Base-by-base conservation (phyloP, 2,888 invertebrate genomes). In the Norana najaformis region DNA sequence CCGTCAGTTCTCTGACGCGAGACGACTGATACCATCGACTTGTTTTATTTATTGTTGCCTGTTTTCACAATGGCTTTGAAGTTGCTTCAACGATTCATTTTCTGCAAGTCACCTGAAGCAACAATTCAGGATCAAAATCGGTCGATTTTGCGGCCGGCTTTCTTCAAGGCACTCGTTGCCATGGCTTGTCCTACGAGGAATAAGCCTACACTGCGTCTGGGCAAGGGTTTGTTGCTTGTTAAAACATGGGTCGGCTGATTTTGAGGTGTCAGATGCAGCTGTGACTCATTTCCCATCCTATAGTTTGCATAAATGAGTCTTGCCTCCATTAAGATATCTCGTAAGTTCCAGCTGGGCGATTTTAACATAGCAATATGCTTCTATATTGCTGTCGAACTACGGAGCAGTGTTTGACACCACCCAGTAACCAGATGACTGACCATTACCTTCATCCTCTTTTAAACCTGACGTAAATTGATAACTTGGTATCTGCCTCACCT, bases 321-420 rank as follows among this genome's bases (percentile, higher is more conserved):
- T n/a, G 16, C n/a, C 30, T 69, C n/a, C 69, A 13, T n/a, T 30
- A n/a, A 30, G 69, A 69, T 69, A n/a, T n/a, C 69, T 69, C 69
- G 69, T 69, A 16, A 69, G 8, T n/a, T 8, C 69, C n/a, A n/a
- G 69, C n/a, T 69, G 69, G 30, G 69, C 13, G 69, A 69, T 69
- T 69, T 13, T 69, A 69, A n/a, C 69, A 1, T 69, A 69, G 69
- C 69, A 69, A 69, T 69, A n/a, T 69, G 69, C 69, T 69, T 47
- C n/a, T 69, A n/a, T 69, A 69, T 69, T 69, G 69, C 69, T 69
- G n/a, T 69, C 69, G 69, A n/a, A 69, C n/a, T 69, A n/a, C 69
- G n/a, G 69, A 69, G n/a, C 69, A 30, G 69, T 69, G 3, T 69
- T 47, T 69, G 30, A 69, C n/a, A n/a, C 69, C 69, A 69, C 69